phyloP scores from a whole-genome alignment of 2,797 vertebrate species.

The Amblyopsis hoosieri region DNA sequence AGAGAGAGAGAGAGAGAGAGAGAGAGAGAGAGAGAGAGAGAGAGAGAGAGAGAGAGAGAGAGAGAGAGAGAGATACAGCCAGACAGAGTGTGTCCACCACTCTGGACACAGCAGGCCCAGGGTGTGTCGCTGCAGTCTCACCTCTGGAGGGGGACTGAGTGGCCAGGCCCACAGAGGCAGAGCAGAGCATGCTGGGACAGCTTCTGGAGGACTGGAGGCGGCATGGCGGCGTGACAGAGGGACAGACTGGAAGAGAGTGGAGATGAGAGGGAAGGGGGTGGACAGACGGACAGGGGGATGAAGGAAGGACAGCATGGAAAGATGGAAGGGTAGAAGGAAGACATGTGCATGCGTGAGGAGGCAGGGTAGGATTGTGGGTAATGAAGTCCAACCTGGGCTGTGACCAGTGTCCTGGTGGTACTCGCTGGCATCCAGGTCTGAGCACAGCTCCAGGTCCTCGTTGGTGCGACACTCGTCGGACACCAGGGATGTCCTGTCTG shows the following conservation, averaged over 20 bases:
- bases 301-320: background rate
- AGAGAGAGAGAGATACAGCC: too few species aligned
- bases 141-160: conserved; percentile 50
- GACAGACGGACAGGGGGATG: conserved; percentile 39
- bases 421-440: conserved; percentile 84
- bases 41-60: too few species aligned
- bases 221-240: conserved; percentile 45
- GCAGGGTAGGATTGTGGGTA: background rate
- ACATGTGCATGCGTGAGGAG: background rate
- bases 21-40: too few species aligned
- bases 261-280: conserved; percentile 4
- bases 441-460: conserved; percentile 88
- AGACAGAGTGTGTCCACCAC: too few species aligned
- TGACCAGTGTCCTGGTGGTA: conserved; percentile 69
- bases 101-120: too few species aligned
- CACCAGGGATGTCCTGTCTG: conserved; percentile 85
- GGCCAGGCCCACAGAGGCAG: conserved; percentile 47
- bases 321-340: conserved; percentile 32
- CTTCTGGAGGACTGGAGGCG: conserved; percentile 71
- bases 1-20: too few species aligned
- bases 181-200: conserved; percentile 75
- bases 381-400: conserved; percentile 39
- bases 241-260: conserved; percentile 55
- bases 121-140: conserved; percentile 39
- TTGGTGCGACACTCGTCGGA: conserved; percentile 82